phyloP scores from a whole-genome alignment of 1,140 invertebrate species.

The Papilio dardanus region DNA sequence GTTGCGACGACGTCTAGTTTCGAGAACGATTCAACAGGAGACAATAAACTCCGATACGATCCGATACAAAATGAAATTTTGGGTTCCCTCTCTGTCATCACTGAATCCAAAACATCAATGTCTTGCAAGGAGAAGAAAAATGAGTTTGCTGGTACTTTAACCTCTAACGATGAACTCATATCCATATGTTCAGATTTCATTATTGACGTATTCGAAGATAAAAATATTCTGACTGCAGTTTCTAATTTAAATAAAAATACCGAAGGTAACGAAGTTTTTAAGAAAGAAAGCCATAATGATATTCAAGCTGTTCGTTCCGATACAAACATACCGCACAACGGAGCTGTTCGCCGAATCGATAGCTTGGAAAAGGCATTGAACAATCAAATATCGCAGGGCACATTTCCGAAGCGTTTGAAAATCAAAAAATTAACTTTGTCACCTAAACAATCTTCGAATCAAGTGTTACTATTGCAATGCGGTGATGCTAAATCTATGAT shows the following conservation, averaged over 20 bases:
- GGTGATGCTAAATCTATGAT: slow-evolving; percentile 59
- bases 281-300: slow-evolving; percentile 37
- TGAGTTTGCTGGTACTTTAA: slow-evolving; percentile 5
- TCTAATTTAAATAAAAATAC: slow-evolving; percentile 45
- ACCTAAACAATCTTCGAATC: slow-evolving; percentile 62
- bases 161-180: slow-evolving; percentile 40
- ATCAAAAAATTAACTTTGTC: slow-evolving; percentile 65
- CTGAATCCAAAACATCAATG: not conserved
- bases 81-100: not conserved
- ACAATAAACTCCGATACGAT: not conserved
- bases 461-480: slow-evolving; percentile 60
- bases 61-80: not conserved
- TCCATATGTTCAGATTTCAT: slow-evolving; percentile 53
- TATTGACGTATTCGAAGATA: slow-evolving; percentile 61
- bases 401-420: slow-evolving; percentile 59
- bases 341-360: slow-evolving; percentile 12
- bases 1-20: not conserved
- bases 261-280: slow-evolving; percentile 37
- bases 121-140: slow-evolving; percentile 9
- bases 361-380: slow-evolving; percentile 55
- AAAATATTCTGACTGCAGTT: slow-evolving; percentile 61
- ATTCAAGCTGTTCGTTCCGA: slow-evolving; percentile 38
- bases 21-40: not conserved
- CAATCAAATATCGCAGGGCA: slow-evolving; percentile 51
- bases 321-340: slow-evolving; percentile 48